These are phyloP conservation scores for Upupa epops DNA, from an alignment of 2,113 vertebrate genomes.

Conservation along the genomic window DNA sequence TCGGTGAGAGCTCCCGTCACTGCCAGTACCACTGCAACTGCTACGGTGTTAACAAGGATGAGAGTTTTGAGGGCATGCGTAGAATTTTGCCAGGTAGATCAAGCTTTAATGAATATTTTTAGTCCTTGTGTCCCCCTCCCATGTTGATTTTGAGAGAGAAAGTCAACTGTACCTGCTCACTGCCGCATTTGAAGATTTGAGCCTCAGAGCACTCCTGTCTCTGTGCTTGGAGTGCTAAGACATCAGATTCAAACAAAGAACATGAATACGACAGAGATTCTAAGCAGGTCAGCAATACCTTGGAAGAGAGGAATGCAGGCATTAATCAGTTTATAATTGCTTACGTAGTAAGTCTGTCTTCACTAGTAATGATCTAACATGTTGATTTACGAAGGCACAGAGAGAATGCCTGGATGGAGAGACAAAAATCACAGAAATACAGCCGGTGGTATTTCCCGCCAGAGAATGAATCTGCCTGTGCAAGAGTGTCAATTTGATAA, in stretches of 20 bases:
- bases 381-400: constrained; percentile 52
- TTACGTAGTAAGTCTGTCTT: constrained; percentile 60
- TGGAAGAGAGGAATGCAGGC: constrained; percentile 22
- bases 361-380: constrained; percentile 45
- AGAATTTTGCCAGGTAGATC: background rate
- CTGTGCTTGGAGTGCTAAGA: background rate
- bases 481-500: constrained; percentile 61
- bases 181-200: background rate
- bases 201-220: background rate
- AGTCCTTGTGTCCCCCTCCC: background rate
- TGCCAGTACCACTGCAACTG: background rate
- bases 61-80: background rate
- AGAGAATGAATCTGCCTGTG: constrained; percentile 54
- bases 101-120: background rate
- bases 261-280: constrained; percentile 8
- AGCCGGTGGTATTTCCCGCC: constrained; percentile 51
- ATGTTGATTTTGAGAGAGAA: background rate
- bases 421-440: constrained; percentile 49
- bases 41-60: background rate
- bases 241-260: constrained; percentile 45
- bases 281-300: constrained; percentile 49
- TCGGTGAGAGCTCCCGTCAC: background rate
- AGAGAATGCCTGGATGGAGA: constrained; percentile 28
- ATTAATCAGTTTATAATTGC: constrained; percentile 67
- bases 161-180: background rate